phyloP scores from a whole-genome alignment of 2,888 invertebrate species.

The Achlya flavicornis region DNA sequence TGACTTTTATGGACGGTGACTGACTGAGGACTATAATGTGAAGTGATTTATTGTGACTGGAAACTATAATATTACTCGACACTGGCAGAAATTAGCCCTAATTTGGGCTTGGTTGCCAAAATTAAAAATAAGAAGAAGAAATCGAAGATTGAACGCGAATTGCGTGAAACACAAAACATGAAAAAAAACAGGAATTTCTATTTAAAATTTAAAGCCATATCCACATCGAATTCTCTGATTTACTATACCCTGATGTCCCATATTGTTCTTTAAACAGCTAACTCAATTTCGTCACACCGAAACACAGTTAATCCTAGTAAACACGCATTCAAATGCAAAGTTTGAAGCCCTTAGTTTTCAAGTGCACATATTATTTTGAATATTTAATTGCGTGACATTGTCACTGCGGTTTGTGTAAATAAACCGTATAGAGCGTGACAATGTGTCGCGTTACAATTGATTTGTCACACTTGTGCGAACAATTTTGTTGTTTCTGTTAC shows the following conservation, averaged over 20 bases:
- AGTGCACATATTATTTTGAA: constrained; percentile 54
- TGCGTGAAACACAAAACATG: no score
- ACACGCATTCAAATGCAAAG: constrained; percentile 59
- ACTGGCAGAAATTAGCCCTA: no score
- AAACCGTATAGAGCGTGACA: constrained; percentile 37
- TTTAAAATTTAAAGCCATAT: background rate
- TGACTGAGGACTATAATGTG: no score
- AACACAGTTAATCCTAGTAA: constrained; percentile 48
- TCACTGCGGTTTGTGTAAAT: constrained; percentile 51
- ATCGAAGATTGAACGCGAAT: no score
- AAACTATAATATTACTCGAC: no score
- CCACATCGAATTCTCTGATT: background rate
- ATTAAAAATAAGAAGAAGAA: no score
- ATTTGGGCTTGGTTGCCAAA: no score
- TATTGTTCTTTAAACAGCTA: constrained; percentile 40
- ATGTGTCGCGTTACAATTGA: constrained; percentile 53
- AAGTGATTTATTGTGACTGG: no score
- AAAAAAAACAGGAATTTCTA: no score
- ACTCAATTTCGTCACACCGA: constrained; percentile 34
- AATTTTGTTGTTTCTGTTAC: background rate
- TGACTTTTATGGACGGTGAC: no score
- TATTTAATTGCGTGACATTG: constrained; percentile 74
- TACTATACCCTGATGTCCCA: background rate
- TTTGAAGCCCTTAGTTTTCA: constrained; percentile 33
- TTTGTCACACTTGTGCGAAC: constrained; percentile 38